Evolutionary conservation across 2,888 invertebrate species (phyloP), one percentile per base, ranked within the genome.

Genomic region (Melinaea menophilus): DNA sequence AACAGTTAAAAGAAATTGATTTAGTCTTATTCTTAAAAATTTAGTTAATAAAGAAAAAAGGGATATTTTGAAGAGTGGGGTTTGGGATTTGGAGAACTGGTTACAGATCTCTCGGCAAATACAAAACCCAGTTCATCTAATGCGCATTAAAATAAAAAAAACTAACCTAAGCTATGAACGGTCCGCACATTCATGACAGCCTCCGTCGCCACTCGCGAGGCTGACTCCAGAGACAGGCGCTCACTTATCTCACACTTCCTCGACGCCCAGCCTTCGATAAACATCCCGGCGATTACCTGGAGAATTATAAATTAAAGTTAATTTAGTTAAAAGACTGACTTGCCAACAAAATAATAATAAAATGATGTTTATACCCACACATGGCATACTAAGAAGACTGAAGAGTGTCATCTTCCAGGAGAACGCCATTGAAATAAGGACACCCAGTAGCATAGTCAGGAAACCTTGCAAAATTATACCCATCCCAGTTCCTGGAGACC

Each of bases 361-460:
- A 5, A 55, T 33, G 2, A 41, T 34, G 11, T 7, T n/a, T 35
- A 58, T 31, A 79, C 92, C 85, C 55, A 94, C 92, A 67, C 92
- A 80, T 0, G 94, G 94, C 55, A 94, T 91, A 61, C 92, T 92
- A 13, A 92, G 78, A 4, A 93, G 79, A 1, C 92, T 92, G 68
- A 93, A 93, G 37, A 93, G 79, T 0, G 93, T 93, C 91, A 94
- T 92, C 78, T 93, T 92, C 93, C 93, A 93, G 2, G 92, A 92
- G 80, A 88, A 93, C 47, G 80, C 84, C 83, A 92, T 77, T 2
- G 93, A 91, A 33, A 93, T 74, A 0, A 90, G 84, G 22, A 93
- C 87, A 0, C 93, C 93, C 47, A 94, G 83, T 5, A 87, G 77
- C 79, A 93, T 84, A 0, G 93, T 93, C 59, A 92, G 92, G 5